Evolutionary conservation across 2,113 vertebrate genomes (phyloP).

Genomic region (Python bivittatus): DNA sequence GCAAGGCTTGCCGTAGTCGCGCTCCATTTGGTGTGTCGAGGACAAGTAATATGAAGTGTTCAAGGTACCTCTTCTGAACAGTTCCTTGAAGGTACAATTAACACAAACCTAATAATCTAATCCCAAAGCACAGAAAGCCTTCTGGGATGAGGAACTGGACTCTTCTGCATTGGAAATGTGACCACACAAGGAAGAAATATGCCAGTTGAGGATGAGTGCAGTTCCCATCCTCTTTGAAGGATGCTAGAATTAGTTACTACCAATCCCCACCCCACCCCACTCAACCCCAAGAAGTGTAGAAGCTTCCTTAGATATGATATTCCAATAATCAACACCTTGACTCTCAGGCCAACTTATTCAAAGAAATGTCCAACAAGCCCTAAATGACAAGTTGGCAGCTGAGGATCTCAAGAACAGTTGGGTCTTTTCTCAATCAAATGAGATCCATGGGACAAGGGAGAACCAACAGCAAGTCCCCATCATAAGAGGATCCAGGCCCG

Average conservation of each 20-base stretch:
- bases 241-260: background rate
- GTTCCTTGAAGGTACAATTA: constrained; percentile 66
- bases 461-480: background rate
- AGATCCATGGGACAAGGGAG: background rate
- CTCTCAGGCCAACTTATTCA: background rate
- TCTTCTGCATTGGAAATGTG: background rate
- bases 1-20: constrained; percentile 37
- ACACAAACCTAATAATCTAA: constrained; percentile 43
- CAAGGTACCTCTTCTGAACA: constrained; percentile 46
- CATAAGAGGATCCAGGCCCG: background rate
- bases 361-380: background rate
- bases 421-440: too few species aligned
- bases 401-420: background rate
- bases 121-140: constrained; percentile 42
- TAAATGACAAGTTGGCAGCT: background rate
- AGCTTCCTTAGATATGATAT: background rate
- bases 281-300: background rate
- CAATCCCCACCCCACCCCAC: background rate
- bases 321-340: background rate
- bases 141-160: constrained; percentile 25
- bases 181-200: background rate
- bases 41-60: constrained; percentile 39
- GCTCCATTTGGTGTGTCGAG: constrained; percentile 64
- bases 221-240: background rate
- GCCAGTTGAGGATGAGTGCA: too few species aligned